Evolutionary conservation across 2,113 vertebrate species (phyloP).

Genomic region (Cinclus cinclus): DNA sequence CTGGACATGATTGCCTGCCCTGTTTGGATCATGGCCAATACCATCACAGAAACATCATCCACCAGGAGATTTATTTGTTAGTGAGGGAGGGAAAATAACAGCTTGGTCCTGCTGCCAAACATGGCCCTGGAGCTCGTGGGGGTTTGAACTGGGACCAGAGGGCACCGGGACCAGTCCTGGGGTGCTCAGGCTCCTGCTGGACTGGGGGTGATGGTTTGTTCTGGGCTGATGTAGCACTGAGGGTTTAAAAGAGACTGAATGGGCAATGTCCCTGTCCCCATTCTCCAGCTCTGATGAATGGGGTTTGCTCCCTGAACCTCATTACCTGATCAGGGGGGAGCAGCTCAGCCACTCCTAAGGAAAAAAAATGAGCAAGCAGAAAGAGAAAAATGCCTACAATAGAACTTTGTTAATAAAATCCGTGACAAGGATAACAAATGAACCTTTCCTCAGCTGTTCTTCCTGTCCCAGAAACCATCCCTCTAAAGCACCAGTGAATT

Average conservation of each 20-base stretch:
- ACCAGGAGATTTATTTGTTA: background rate
- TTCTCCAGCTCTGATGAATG: background rate
- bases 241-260: background rate
- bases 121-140: accelerated
- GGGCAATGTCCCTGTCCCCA: background rate
- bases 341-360: background rate
- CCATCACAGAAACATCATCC: background rate
- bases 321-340: accelerated
- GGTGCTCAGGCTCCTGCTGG: background rate
- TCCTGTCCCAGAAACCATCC: background rate
- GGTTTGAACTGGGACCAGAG: background rate
- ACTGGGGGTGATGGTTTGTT: background rate
- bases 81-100: background rate
- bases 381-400: background rate
- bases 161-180: background rate
- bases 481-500: background rate
- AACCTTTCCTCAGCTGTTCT: background rate
- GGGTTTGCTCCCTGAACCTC: background rate
- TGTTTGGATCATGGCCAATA: background rate
- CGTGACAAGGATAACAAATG: slow-evolving; percentile 3
- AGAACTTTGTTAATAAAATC: background rate
- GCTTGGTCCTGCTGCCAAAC: background rate
- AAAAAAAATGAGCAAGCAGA: background rate
- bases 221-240: background rate
- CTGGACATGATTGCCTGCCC: background rate